Percentiles rank a stretch among this genome's conserved stretches.
phyloP scores from a whole-genome alignment of 2,797 vertebrate genomes.

The Anableps anableps region DNA sequence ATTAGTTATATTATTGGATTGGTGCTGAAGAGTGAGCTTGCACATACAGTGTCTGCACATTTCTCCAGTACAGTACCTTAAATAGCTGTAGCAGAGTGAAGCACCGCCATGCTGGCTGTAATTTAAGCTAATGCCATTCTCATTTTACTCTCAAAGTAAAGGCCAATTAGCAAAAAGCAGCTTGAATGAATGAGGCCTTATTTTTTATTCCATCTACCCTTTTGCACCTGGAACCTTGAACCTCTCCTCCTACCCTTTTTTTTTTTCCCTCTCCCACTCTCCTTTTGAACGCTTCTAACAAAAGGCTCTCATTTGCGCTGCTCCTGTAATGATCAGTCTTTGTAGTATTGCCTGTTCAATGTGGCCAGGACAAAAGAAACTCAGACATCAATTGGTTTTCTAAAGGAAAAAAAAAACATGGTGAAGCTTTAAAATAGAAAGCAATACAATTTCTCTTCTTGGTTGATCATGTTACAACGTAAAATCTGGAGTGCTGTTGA shows the following conservation, averaged over 20 bases:
- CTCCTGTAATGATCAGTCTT: slow-evolving; percentile 58
- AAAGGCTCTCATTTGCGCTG: slow-evolving; percentile 54
- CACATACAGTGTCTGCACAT: neutral
- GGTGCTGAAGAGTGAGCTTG: neutral
- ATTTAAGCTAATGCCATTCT: slow-evolving; percentile 45
- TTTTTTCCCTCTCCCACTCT: slow-evolving; percentile 18
- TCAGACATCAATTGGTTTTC: slow-evolving; percentile 49
- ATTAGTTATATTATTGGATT: neutral
- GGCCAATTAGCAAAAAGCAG: slow-evolving; percentile 60
- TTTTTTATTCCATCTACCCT: slow-evolving; percentile 61
- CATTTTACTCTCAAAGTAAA: slow-evolving; percentile 69
- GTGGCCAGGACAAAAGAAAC: slow-evolving; percentile 7
- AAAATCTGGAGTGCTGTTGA: slow-evolving; percentile 14
- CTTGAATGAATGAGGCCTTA: slow-evolving; percentile 42
- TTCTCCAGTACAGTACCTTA: slow-evolving; percentile 16
- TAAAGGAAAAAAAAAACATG: slow-evolving; percentile 26
- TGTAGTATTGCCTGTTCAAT: slow-evolving; percentile 42
- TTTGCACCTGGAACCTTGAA: slow-evolving; percentile 56
- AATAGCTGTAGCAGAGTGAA: slow-evolving; percentile 41
- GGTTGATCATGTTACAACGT: slow-evolving; percentile 6
- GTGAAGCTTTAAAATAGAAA: slow-evolving; percentile 49
- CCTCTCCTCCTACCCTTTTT: slow-evolving; percentile 8
- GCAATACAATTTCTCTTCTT: slow-evolving; percentile 26
- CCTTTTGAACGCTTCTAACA: slow-evolving; percentile 61
- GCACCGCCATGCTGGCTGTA: slow-evolving; percentile 29